Evolutionary conservation across 2,888 invertebrate species (phyloP).

Genomic region (Yponomeuta malinellus): DNA sequence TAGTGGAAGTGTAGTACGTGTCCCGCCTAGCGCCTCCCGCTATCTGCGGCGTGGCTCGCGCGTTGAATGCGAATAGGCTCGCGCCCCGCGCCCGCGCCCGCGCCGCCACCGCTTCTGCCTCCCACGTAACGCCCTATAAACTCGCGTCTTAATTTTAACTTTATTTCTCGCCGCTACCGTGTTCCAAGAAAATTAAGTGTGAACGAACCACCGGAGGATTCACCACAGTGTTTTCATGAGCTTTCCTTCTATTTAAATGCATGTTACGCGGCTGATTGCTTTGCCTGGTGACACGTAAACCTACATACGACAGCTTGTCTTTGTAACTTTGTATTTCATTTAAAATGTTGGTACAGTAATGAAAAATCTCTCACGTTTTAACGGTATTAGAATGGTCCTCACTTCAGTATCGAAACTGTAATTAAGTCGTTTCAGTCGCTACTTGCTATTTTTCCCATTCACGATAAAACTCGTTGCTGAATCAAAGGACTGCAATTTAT

Average conservation of each 20-base stretch:
- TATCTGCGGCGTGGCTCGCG: conserved; percentile 69
- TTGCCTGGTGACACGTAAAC: neutral
- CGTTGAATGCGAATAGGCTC: conserved; percentile 71
- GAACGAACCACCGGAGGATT: conserved; percentile 65
- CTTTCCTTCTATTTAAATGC: conserved; percentile 19
- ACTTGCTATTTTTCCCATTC: too few species aligned
- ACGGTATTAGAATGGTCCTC: too few species aligned
- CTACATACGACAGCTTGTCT: neutral
- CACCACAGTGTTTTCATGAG: conserved; percentile 42
- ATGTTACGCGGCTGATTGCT: conserved; percentile 11
- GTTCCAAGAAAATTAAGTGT: conserved; percentile 72
- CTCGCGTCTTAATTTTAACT: conserved; percentile 76
- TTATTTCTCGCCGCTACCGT: conserved; percentile 72
- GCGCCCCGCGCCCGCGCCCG: conserved; percentile 30
- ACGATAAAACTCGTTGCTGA: too few species aligned
- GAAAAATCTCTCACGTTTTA: too few species aligned
- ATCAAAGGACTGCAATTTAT: too few species aligned
- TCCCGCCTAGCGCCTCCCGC: conserved; percentile 74
- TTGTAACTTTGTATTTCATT: neutral
- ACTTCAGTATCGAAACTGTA: too few species aligned
- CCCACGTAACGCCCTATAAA: conserved; percentile 69
- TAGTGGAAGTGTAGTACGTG: conserved; percentile 75
- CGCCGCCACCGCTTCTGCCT: conserved; percentile 21
- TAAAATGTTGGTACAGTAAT: too few species aligned
- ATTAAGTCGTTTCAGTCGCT: too few species aligned